Base-by-base conservation (phyloP, 1,140 invertebrate genomes). In the Lanistes nyassanus region DNA sequence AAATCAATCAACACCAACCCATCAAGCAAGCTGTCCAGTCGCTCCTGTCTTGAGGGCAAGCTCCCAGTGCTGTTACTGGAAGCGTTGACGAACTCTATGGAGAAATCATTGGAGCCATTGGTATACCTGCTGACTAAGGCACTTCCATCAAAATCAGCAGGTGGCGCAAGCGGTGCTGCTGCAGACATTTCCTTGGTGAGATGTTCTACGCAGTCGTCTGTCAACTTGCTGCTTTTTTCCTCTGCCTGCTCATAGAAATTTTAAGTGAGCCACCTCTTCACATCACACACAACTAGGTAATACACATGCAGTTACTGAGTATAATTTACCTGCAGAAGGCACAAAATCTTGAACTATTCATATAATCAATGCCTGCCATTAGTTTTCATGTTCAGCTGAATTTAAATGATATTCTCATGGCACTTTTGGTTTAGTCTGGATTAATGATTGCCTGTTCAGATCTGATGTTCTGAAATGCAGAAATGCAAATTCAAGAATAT, bases 21-120 rank as follows among this genome's bases (percentile, higher is more conserved):
- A 53, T 60, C 55, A n/a, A 72, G 37, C 70, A 72, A 29, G 42
- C 70, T 72, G 56, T 72, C 55, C 55, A 72, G 56, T 4, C 70
- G 31, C 7, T 72, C 70, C 16, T 60, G 53, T 16, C 70, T 55
- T 5, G 70, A 42, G 13, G 70, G 9, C 34, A 37, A 0, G 29
- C 39, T 53, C n/a, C 1, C 23, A 9, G 9, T n/a, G 56, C 23
- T 31, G 29, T 6, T n/a, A 42, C 37, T n/a, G 37, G 36, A 1
- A 34, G 55, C 13, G 19, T 29, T 31, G 60, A 42, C 70, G 42
- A 56, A 39, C 68, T 31, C 29, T 29, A 13, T 39, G 23, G 60
- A 21, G 5, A 21, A 16, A 4, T 53, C 68, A n/a, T 19, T 37
- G 11, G 70, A 72, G 2, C 70, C 70, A 56, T 72, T 72, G 19